Percentiles rank a stretch among this genome's conserved stretches.
phyloP scores from a whole-genome alignment of 37 sponge, comb jelly and placozoan genomes.

The Cliona cf. orientalis region DNA sequence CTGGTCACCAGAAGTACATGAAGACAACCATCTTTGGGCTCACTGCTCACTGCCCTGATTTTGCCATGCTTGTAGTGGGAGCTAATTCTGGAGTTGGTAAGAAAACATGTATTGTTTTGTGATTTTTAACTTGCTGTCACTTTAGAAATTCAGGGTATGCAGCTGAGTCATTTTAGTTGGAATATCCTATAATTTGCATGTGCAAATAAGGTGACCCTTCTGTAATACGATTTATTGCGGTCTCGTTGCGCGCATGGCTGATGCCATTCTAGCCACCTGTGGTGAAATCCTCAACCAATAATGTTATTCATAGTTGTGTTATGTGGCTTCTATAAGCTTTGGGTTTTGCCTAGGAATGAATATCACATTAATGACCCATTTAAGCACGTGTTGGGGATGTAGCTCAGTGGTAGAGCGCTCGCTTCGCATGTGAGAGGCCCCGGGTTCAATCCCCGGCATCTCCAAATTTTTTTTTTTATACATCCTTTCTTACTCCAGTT shows the following conservation, averaged over 20 bases:
- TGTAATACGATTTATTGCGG: too few relatives aligned
- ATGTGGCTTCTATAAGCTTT: neutral
- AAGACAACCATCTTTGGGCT: constrained; percentile 98
- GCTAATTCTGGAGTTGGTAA: constrained; percentile 93
- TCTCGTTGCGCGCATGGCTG: too few relatives aligned
- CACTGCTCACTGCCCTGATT: constrained; percentile 91
- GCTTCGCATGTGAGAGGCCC: constrained; percentile 99
- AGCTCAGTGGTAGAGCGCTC: constrained; percentile 99
- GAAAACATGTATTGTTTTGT: too few relatives aligned
- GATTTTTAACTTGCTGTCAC: too few relatives aligned
- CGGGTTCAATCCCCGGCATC: constrained; percentile 99
- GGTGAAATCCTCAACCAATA: too few relatives aligned
- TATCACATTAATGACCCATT: neutral
- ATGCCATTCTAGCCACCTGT: too few relatives aligned
- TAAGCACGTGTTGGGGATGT: constrained; percentile 86
- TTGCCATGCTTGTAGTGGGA: constrained; percentile 91
- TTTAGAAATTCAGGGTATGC: too few relatives aligned
- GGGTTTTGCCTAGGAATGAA: neutral
- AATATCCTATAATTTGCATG: too few relatives aligned
- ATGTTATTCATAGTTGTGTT: neutral
- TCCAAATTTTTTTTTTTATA: constrained; percentile 82
- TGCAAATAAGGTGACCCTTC: too few relatives aligned
- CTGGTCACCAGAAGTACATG: constrained; percentile 97
- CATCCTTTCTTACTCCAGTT: constrained; percentile 40
- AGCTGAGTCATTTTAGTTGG: too few relatives aligned